Evolutionary conservation across 2,113 vertebrate species (phyloP), one percentile per base, ranked within the genome.

Genomic region (Tachuris rubrigastra): DNA sequence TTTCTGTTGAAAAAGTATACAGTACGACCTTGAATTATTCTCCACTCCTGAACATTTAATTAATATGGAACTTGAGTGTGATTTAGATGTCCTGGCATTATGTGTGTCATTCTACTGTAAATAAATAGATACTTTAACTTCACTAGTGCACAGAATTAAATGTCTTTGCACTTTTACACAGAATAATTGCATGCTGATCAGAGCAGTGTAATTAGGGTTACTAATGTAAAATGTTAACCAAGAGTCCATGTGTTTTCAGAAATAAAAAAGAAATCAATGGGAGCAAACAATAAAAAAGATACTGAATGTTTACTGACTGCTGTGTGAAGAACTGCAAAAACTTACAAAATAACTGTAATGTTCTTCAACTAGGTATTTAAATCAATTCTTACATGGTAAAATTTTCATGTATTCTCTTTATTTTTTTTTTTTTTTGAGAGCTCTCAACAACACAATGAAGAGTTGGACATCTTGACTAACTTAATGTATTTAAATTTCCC

Each of bases 141-240:
- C 63, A 72, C 44, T 87, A 85, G 53, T 79, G 42, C 69, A 67
- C 9, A 71, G 89, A 94, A 82, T 39, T 77, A 82, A 94, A 95
- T 79, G 79, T 72, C 85, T 95, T 97, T 97, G 66, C 84, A 73
- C 97, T 95, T 94, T 72, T 90, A 83, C 68, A 83, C 39, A 82
- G 41, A 58, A 86, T 89, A 95, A 58, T 93, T 96, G 63, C 44
- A 66, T 92, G 39, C 39, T 96, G 94, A 92, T 92, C 55, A 72
- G 60, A 85, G 82, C 3, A 82, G 17, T 35, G 28, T 58, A 93
- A 90, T 96, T 90, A 87, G 65, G 55, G 80, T 85, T 89, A 84
- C 44, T 94, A 76, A 69, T 81, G 24, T 89, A 67, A 96, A 97
- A 84, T 77, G 53, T 44, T 95, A 88, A 96, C 18, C 27, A 91